Evolutionary conservation across 2,113 vertebrate genomes (phyloP).

Genomic region (Gnathonemus longibarbis): DNA sequence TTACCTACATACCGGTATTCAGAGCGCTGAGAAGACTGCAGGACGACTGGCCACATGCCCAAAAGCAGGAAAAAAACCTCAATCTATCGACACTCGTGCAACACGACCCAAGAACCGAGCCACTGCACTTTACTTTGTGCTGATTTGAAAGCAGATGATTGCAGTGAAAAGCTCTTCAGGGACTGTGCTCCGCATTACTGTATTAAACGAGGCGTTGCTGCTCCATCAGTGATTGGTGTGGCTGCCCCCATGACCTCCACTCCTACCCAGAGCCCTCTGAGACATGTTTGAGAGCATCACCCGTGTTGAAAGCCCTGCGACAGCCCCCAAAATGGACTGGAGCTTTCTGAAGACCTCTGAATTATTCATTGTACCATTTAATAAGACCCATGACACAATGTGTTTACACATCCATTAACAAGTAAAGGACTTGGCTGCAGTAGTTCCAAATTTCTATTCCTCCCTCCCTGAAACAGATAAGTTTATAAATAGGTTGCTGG

Average conservation of each 20-base stretch:
- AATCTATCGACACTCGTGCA: not conserved
- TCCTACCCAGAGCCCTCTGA: constrained; percentile 14
- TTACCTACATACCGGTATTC: not conserved
- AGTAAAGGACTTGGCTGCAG: constrained; percentile 7
- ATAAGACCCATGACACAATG: not conserved
- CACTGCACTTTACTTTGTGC: not conserved
- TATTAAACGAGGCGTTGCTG: not conserved
- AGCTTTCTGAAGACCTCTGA: not conserved
- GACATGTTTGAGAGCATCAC: not conserved
- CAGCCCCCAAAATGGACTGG: constrained; percentile 1
- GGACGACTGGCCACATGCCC: not conserved
- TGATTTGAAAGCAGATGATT: not conserved
- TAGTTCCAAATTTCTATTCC: not conserved
- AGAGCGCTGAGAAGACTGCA: not conserved
- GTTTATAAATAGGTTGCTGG: not conserved
- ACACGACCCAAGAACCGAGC: not conserved
- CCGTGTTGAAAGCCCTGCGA: not conserved
- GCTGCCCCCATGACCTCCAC: not conserved
- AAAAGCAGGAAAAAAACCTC: not conserved
- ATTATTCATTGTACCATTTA: constrained; percentile 19
- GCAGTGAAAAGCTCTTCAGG: not conserved
- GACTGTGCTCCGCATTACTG: not conserved
- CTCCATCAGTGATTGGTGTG: not conserved
- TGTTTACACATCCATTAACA: constrained; percentile 16
- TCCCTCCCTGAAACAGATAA: not conserved